These are phyloP conservation scores for Uromys caudimaculatus DNA, from an alignment of 2,797 vertebrate species.

Conservation along the genomic window DNA sequence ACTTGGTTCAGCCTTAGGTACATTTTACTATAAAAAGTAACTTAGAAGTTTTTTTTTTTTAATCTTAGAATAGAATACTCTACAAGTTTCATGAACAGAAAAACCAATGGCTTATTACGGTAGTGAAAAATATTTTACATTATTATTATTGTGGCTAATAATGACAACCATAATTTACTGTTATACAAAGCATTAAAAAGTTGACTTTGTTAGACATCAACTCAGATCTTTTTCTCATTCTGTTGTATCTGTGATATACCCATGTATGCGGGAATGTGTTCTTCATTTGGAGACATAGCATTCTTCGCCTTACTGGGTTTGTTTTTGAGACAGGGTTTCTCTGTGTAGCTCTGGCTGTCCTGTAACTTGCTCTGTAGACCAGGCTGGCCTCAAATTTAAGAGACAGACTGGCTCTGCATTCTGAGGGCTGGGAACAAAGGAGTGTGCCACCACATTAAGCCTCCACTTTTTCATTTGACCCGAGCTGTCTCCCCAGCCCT, in stretches of 20 bases:
- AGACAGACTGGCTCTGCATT: background rate
- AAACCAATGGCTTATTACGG: constrained; percentile 27
- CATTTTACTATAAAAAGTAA: constrained; percentile 25
- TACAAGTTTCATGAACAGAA: constrained; percentile 43
- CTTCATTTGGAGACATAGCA: background rate
- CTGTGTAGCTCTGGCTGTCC: background rate
- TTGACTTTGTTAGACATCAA: constrained; percentile 33
- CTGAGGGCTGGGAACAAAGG: background rate
- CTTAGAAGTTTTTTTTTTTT: background rate
- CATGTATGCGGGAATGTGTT: background rate
- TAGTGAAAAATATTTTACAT: background rate
- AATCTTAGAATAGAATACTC: constrained; percentile 22
- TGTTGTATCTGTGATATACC: background rate
- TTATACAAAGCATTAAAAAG: background rate
- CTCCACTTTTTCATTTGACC: background rate
- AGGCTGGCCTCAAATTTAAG: background rate
- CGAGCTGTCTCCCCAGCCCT: background rate
- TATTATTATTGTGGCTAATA: constrained; percentile 43
- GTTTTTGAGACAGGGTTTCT: background rate
- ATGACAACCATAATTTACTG: background rate
- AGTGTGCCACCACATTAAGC: background rate
- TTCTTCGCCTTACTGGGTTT: background rate
- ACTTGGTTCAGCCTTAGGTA: background rate
- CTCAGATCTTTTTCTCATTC: background rate
- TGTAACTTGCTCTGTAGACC: background rate